A percentile compares a stretch with the other conserved stretches of the same genome.
These are phyloP conservation scores for Tetragonisca angustula DNA, from an alignment of 2,888 invertebrate genomes.

Conservation along the genomic window DNA sequence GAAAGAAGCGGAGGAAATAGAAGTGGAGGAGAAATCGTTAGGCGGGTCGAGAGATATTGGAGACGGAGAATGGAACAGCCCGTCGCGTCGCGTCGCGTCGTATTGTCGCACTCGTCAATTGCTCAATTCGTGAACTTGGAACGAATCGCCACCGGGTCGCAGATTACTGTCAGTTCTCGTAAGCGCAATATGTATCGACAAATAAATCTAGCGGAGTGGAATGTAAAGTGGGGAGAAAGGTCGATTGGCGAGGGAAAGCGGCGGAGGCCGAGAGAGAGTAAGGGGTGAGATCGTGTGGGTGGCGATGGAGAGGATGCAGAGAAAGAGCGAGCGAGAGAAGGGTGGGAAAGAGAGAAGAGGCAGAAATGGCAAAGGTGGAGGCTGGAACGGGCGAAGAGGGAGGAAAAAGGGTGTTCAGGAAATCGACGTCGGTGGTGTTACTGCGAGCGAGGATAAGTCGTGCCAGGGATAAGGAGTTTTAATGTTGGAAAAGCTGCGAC, in stretches of 20 bases:
- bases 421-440: constrained; percentile 65
- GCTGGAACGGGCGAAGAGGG: constrained; percentile 15
- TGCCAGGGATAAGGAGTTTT: constrained; percentile 69
- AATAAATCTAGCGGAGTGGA: constrained; percentile 71
- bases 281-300: neutral
- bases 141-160: constrained; percentile 57
- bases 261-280: constrained; percentile 13
- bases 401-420: constrained; percentile 48
- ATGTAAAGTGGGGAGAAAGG: constrained; percentile 66
- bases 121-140: constrained; percentile 50
- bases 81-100: neutral
- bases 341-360: neutral
- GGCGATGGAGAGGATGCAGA: neutral
- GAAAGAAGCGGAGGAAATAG: neutral
- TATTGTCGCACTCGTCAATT: constrained; percentile 53
- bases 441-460: constrained; percentile 63
- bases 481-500: constrained; percentile 63
- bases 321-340: neutral
- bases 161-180: constrained; percentile 67
- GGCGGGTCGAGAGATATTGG: neutral
- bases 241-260: constrained; percentile 56
- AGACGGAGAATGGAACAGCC: neutral
- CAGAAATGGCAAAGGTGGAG: neutral
- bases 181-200: constrained; percentile 67
- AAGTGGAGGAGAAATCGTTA: neutral